Evolutionary conservation across 2,113 vertebrate genomes (phyloP).

Genomic region (Tragulus kanchil): DNA sequence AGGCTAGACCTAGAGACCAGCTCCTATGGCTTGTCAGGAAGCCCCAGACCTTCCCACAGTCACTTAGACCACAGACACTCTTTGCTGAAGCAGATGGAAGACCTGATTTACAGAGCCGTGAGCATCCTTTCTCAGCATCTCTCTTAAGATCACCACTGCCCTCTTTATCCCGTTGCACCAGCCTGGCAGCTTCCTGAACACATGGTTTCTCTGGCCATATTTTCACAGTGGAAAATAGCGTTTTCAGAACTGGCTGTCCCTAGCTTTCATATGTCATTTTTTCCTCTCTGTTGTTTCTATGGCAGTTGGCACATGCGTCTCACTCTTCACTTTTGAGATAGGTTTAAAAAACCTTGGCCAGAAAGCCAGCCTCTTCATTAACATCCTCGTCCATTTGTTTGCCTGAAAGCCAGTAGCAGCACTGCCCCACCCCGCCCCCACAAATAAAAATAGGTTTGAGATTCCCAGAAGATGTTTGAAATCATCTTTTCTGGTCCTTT

Average conservation of each 20-base stretch:
- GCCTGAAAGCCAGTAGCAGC: background rate
- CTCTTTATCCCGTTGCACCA: background rate
- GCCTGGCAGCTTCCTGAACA: background rate
- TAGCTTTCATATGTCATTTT: background rate
- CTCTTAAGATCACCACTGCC: background rate
- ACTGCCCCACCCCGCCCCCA: background rate
- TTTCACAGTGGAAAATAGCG: background rate
- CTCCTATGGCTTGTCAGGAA: background rate
- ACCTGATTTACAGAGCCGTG: background rate
- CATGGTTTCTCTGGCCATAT: background rate
- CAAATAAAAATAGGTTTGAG: background rate
- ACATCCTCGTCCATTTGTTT: background rate
- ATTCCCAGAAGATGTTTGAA: background rate
- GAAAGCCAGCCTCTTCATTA: background rate
- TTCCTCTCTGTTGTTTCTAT: background rate
- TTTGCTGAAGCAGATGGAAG: background rate
- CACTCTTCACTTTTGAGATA: background rate
- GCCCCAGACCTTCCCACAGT: background rate
- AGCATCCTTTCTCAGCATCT: background rate
- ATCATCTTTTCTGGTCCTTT: background rate
- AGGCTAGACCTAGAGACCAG: background rate
- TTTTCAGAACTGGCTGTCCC: conserved; percentile 27
- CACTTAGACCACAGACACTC: background rate
- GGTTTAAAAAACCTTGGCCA: conserved; percentile 3
- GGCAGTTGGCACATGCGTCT: background rate